These are phyloP conservation scores for Zosterops japonicus DNA, from an alignment of 2,113 vertebrate species.

Conservation along the genomic window DNA sequence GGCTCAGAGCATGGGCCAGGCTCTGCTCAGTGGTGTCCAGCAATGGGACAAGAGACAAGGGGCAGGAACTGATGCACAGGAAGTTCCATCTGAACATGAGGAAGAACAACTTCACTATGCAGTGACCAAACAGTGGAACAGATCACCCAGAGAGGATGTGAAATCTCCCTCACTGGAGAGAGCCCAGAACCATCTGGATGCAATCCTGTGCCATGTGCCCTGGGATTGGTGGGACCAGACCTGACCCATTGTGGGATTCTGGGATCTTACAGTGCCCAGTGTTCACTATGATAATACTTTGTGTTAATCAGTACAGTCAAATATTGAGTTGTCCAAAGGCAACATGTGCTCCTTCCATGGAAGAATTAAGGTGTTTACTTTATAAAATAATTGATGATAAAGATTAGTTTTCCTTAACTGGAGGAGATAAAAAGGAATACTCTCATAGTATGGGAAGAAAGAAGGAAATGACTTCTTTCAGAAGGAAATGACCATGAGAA, in stretches of 20 bases:
- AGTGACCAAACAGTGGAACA: rapidly evolving
- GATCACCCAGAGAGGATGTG: rapidly evolving
- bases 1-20: not conserved
- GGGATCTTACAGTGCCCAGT: not conserved
- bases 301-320: not conserved
- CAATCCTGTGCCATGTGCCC: not conserved
- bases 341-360: not conserved
- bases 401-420: not conserved
- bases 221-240: not conserved
- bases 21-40: not conserved
- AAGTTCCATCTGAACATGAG: not conserved
- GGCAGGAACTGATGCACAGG: rapidly evolving
- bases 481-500: not conserved
- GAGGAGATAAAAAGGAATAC: not conserved
- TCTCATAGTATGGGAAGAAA: not conserved
- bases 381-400: not conserved
- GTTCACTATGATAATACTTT: not conserved
- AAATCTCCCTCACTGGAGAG: not conserved
- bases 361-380: not conserved
- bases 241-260: not conserved
- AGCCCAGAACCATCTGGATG: rapidly evolving
- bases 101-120: not conserved
- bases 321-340: not conserved
- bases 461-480: no score
- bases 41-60: rapidly evolving